Conservation (phyloP, 2,888 invertebrate genomes). For the Leptogaster cylindrica region DNA sequence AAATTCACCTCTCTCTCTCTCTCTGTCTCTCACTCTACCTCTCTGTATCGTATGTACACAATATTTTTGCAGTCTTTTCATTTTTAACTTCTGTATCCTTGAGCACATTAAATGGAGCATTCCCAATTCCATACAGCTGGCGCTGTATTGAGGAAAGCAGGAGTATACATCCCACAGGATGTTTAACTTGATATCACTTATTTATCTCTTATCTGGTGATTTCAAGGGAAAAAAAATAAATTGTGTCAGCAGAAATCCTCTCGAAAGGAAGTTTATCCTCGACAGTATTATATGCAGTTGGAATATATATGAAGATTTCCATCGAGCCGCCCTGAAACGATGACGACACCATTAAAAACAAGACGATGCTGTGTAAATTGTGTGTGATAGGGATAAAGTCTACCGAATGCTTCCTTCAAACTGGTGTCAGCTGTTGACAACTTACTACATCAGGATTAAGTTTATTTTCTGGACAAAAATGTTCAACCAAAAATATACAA, state of each 20-base stretch:
- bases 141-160: no score
- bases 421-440: no score
- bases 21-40: no score
- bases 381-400: no score
- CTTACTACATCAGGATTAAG: no score
- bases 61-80: not conserved
- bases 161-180: not conserved
- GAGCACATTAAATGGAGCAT: not conserved
- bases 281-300: not conserved
- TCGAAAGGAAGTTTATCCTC: not conserved
- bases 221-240: not conserved
- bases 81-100: not conserved
- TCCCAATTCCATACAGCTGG: not conserved
- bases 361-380: no score
- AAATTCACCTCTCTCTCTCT: no score
- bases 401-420: no score
- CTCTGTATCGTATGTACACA: not conserved
- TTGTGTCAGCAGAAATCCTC: not conserved
- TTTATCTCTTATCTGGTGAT: not conserved
- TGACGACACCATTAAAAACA: not conserved
- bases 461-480: no score
- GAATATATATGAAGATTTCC: not conserved
- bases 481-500: no score
- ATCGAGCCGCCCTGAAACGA: not conserved
- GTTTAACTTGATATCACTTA: constrained; percentile 3